A percentile compares a stretch with the other conserved stretches of the same genome.
These are phyloP conservation scores for Nebria brevicollis DNA, from an alignment of 2,888 invertebrate genomes.

Conservation along the genomic window DNA sequence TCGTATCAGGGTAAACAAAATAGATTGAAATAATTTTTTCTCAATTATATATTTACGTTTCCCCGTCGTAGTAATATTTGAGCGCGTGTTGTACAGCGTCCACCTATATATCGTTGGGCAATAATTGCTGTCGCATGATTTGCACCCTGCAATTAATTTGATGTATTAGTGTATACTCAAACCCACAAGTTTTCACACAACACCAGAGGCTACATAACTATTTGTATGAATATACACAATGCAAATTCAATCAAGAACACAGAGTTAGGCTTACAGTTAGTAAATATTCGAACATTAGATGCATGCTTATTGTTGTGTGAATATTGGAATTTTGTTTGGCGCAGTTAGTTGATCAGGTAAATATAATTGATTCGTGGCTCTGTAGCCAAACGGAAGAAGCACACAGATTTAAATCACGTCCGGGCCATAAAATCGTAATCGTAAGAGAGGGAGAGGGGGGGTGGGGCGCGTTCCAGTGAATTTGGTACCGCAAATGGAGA, in stretches of 20 bases:
- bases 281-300: no score
- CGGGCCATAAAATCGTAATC: conserved; percentile 46
- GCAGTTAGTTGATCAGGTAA: background rate
- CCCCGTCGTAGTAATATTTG: background rate
- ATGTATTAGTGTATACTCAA: conserved; percentile 34
- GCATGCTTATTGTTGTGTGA: no score
- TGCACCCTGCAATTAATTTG: conserved; percentile 35
- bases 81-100: background rate
- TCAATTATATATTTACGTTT: background rate
- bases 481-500: conserved; percentile 41
- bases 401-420: conserved; percentile 44
- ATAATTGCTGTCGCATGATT: conserved; percentile 34
- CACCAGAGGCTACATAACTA: background rate
- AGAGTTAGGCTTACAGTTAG: no score
- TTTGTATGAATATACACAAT: no score
- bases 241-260: no score
- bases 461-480: conserved; percentile 15
- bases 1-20: no score
- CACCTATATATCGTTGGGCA: conserved; percentile 13
- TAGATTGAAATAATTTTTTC: no score
- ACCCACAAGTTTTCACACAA: conserved; percentile 18
- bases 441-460: conserved; percentile 27
- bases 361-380: conserved; percentile 13
- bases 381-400: conserved; percentile 22
- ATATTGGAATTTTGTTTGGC: background rate